Base-by-base conservation (phyloP, 1,140 invertebrate genomes). In the Drosophila nebulosa region DNA sequence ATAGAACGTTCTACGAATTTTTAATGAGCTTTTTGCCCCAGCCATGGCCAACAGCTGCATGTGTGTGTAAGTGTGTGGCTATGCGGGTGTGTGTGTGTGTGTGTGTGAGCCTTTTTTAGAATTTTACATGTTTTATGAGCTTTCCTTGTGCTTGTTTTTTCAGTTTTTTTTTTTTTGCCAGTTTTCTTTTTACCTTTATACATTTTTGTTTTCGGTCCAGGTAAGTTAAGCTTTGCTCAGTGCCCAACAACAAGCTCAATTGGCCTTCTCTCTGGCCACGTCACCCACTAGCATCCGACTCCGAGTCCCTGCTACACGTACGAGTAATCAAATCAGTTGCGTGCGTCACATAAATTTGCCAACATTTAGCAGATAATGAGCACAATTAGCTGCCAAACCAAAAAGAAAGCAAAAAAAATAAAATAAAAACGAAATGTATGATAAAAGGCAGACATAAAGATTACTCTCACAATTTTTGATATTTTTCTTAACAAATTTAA, bases 361-460 rank as follows among this genome's bases (percentile, higher is more conserved):
- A 74, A 81, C 81, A 86, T 86, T 86, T 88, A 88, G 62, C 70
- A 86, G 81, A 88, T 88, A 86, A 86, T 86, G 81, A 88, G 81
- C 74, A 78, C 81, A 86, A 86, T 86, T 86, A 86, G 83, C 75
- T 71, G 70, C 63, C 71, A 27, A 56, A 56, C 58, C 58, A 55
- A 55, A 32, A 64, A 35, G 53, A 26, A 51, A 63, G 36, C 42
- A 10, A 12, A 35, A n/a, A 39, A 14, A 60, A 36, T 1, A 26
- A 51, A 12, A 2, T 1, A 53, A 46, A 46, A 9, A 18, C 39
- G 7, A 46, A 46, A 46, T 46, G 16, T 46, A 21, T 46, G 21
- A 21, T 21, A 21, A 46, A 46, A 46, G 39, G 3, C 16, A 46
- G 18, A 16, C 39, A 46, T 46, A 46, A 46, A 21, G 16, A 46